Evolutionary conservation across 2,888 invertebrate species (phyloP), one percentile per base, ranked within the genome.

Genomic region (Vesta saturnalis): DNA sequence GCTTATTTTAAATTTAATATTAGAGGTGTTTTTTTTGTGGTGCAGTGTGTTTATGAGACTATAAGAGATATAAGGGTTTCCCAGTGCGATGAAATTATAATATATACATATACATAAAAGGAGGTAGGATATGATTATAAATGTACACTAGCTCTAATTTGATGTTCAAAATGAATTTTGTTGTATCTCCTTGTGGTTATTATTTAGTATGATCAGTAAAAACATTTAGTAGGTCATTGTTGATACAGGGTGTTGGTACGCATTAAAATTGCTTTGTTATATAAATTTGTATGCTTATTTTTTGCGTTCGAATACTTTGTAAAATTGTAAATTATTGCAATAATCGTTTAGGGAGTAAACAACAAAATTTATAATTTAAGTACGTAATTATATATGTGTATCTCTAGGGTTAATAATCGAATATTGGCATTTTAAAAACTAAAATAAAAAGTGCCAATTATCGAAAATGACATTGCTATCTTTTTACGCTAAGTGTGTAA

Each of bases 141-240:
- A 57, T 64, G 68, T 68, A 67, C 67, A 63, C 67, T 67, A 68
- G 68, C 23, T 64, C 64, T 68, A 58, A 68, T 55, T 68, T 60
- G 55, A 68, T 68, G 68, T 68, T 68, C 18, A 23, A 67, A 67
- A 61, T 69, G 39, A 60, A 60, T 60, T 64, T 69, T 69, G 64
- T 62, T 67, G 58, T 64, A 55, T 68, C 64, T 64, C 52, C 49
- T 64, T 22, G 39, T 47, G 39, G 23, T 64, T 60, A 43, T 59
- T 57, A 43, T 8, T 49, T 52, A 30, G 60, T 5, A 3, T 15
- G 18, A 16, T 52, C 18, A 8, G 8, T 15, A 4, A 52, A 6
- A 10, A 18, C 19, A 6, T 8, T 52, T 52, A 52, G 3, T 18
- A 52, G 1, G 8, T 18, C 19, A 22, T 67, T 69, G 59, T 69